Percentiles rank a stretch among this genome's conserved stretches.
These are phyloP conservation scores for Sternarchorhynchus goeldii DNA, from an alignment of 2,797 vertebrate genomes.

Conservation along the genomic window DNA sequence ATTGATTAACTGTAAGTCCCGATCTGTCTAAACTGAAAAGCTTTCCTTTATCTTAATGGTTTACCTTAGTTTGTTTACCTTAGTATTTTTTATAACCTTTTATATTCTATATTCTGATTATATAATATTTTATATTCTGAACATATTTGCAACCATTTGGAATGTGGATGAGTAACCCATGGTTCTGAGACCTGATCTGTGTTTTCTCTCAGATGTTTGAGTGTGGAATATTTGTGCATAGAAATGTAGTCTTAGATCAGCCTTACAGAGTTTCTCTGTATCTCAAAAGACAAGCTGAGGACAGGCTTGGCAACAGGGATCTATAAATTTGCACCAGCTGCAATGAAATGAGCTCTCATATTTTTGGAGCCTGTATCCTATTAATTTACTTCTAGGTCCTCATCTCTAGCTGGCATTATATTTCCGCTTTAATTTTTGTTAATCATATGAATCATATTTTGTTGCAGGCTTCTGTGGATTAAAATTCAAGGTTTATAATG, in stretches of 20 bases:
- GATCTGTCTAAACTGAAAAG: too few relatives aligned
- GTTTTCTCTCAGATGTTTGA: background rate
- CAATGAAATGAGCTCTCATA: constrained; percentile 14
- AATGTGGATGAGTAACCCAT: background rate
- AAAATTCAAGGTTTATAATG: background rate
- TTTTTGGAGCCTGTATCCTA: constrained; percentile 37
- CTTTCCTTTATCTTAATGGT: too few relatives aligned
- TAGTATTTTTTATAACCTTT: too few relatives aligned
- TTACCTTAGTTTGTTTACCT: too few relatives aligned
- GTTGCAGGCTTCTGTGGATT: background rate
- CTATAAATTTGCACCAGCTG: constrained; percentile 35
- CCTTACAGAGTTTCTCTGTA: background rate
- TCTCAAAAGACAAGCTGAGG: background rate
- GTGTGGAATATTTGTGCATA: background rate
- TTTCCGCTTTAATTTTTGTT: background rate
- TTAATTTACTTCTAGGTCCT: constrained; percentile 20
- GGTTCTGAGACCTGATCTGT: background rate
- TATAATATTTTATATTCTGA: too few relatives aligned
- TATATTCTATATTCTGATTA: too few relatives aligned
- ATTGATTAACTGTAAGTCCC: too few relatives aligned
- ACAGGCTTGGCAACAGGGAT: constrained; percentile 6
- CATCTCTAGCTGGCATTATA: background rate
- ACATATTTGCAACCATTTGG: background rate
- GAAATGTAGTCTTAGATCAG: background rate
- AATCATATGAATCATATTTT: background rate